A percentile compares a stretch with the other conserved stretches of the same genome.
Evolutionary conservation across 2,113 vertebrate genomes (phyloP).

Genomic region (Gambusia holbrooki): DNA sequence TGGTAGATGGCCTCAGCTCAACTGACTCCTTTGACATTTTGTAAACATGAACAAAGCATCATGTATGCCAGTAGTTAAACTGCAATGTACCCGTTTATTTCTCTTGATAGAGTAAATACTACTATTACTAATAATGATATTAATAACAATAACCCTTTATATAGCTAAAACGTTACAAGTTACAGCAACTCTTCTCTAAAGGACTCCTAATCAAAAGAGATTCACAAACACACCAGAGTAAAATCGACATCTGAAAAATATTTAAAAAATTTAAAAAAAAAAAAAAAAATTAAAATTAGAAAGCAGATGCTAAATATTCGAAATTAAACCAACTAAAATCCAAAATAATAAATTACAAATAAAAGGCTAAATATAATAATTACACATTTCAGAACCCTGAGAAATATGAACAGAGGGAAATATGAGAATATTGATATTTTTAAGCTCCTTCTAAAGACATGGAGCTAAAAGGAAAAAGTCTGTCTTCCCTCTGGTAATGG

Average conservation of each 20-base stretch:
- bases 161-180: no score
- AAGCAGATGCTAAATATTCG: neutral
- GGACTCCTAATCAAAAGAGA: no score
- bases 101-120: no score
- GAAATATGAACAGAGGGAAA: neutral
- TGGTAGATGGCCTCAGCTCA: neutral
- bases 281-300: neutral
- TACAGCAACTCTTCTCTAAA: no score
- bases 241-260: neutral
- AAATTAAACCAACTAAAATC: neutral
- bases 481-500: neutral
- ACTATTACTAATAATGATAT: no score
- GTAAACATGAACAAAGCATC: no score
- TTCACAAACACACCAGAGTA: no score
- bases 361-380: neutral
- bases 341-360: neutral
- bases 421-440: neutral
- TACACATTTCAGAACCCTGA: neutral
- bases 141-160: no score
- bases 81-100: no score
- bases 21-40: neutral
- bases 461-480: neutral
- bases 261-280: neutral
- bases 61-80: no score
- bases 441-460: neutral